Evolutionary conservation across 2,797 vertebrate genomes (phyloP).

Genomic region (Eospalax fontanierii): DNA sequence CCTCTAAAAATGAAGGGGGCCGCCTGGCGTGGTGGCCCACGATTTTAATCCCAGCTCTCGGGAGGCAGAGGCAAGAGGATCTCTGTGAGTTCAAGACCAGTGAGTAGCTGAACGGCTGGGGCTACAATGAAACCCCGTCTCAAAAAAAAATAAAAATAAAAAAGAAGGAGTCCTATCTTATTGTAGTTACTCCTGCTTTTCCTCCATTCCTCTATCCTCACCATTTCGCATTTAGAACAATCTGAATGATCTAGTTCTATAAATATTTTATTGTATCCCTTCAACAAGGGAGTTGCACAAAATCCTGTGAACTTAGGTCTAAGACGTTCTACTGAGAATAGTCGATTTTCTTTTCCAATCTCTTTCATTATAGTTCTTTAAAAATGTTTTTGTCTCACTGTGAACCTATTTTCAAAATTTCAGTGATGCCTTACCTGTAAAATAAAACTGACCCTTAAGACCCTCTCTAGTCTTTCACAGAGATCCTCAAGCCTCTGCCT

Average conservation of each 20-base stretch:
- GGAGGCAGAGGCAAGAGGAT: not conserved
- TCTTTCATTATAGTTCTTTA: not conserved
- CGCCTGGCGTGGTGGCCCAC: too few species aligned
- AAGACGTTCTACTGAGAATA: conserved; percentile 12
- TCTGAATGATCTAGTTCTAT: not conserved
- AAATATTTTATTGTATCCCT: not conserved
- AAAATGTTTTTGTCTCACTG: not conserved
- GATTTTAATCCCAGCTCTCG: too few species aligned
- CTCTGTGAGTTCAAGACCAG: too few species aligned
- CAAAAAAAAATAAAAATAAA: not conserved
- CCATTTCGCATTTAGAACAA: not conserved
- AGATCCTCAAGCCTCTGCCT: too few species aligned
- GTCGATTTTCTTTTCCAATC: not conserved
- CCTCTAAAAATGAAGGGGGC: not conserved
- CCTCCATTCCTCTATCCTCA: not conserved
- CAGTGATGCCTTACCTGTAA: not conserved
- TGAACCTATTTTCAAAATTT: not conserved
- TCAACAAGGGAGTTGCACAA: not conserved
- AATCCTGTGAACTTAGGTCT: not conserved
- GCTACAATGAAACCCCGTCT: too few species aligned
- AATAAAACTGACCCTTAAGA: not conserved
- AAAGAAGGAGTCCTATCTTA: not conserved
- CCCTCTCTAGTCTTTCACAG: not conserved
- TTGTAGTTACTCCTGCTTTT: not conserved
- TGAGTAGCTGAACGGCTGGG: too few species aligned